phyloP scores from a whole-genome alignment of 2,888 invertebrate genomes.

The Lithosia quadra region DNA sequence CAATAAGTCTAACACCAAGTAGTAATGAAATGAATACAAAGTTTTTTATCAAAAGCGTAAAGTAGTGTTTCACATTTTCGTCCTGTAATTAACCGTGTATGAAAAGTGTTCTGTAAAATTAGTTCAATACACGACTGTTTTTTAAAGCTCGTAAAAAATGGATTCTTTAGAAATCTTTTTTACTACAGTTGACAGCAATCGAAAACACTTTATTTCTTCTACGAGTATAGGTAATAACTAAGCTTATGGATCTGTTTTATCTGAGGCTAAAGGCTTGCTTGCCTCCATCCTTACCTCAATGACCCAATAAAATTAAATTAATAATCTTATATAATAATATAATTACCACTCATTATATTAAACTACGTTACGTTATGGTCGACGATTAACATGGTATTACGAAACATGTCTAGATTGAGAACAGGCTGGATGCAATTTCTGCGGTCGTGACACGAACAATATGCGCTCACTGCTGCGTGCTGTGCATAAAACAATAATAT shows the following conservation, averaged over 20 bases:
- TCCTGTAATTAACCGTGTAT: not conserved
- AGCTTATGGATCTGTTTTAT: not conserved
- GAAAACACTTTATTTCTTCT: not conserved
- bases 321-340: not conserved
- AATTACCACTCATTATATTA: not conserved
- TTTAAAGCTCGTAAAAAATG: no score
- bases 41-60: not conserved
- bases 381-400: conserved; percentile 34
- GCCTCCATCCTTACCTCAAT: not conserved
- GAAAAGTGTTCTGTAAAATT: not conserved
- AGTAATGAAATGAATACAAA: conserved; percentile 42
- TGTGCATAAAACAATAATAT: conserved; percentile 9
- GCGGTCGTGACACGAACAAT: conserved; percentile 52
- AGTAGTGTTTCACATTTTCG: not conserved
- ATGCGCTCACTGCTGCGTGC: conserved; percentile 40
- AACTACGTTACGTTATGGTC: conserved; percentile 11
- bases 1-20: conserved; percentile 33
- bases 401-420: conserved; percentile 34
- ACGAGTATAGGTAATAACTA: not conserved
- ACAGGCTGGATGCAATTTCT: conserved; percentile 48
- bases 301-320: not conserved
- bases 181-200: not conserved
- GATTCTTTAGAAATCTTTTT: no score
- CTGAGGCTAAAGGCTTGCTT: not conserved
- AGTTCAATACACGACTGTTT: not conserved